Percentiles rank a stretch among this genome's conserved stretches.
Conservation (phyloP, 2,888 invertebrate genomes). For the Cephus nigrinus region DNA sequence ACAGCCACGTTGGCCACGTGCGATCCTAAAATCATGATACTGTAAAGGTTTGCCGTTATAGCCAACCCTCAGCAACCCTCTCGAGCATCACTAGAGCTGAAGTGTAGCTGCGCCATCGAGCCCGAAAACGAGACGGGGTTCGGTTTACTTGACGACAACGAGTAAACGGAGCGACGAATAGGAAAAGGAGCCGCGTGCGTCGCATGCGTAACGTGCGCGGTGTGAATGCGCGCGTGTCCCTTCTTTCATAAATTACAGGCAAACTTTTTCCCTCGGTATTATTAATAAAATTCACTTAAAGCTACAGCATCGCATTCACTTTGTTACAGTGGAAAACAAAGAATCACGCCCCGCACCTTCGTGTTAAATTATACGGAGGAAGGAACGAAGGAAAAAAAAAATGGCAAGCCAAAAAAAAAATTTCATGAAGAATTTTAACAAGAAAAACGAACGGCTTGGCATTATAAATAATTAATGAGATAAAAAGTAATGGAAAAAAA, state of each 20-base stretch:
- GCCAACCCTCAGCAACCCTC: conserved; percentile 8
- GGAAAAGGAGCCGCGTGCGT: not conserved
- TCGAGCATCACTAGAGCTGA: conserved; percentile 37
- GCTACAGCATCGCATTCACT: not conserved
- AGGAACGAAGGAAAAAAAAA: not conserved
- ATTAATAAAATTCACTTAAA: not conserved
- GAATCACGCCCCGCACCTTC: not conserved
- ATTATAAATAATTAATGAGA: not conserved
- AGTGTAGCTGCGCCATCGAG: conserved; percentile 4
- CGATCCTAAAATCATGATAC: conserved; percentile 64
- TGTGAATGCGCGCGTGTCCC: not conserved
- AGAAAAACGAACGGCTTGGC: not conserved
- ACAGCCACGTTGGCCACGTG: conserved; percentile 57
- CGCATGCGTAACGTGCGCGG: not conserved
- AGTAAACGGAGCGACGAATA: conserved; percentile 21
- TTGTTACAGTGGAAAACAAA: not conserved
- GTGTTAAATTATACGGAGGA: not conserved
- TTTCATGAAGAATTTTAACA: not conserved
- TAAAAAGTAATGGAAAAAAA: not conserved
- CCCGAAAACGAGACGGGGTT: conserved; percentile 2
- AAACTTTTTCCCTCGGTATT: not conserved
- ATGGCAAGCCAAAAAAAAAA: not conserved
- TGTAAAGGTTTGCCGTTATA: conserved; percentile 48
- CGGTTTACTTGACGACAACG: conserved; percentile 11
- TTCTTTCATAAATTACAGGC: not conserved